phyloP scores from a whole-genome alignment of 1,140 invertebrate genomes.

The Magallana gigas region DNA sequence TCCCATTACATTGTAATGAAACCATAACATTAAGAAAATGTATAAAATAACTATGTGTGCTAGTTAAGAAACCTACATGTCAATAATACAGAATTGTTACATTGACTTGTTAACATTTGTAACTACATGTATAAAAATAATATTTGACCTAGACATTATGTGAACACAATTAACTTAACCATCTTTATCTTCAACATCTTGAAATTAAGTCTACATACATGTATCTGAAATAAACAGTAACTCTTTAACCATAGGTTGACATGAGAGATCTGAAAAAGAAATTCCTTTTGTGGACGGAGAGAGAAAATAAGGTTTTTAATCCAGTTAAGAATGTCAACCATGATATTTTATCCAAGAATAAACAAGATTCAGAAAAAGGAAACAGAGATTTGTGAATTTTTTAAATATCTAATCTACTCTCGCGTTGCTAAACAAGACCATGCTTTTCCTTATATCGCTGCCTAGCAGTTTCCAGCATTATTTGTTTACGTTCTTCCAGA shows the following conservation, averaged over 20 bases:
- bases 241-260: background rate
- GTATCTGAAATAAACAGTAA: background rate
- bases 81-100: too few species aligned
- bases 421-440: slow-evolving; percentile 64
- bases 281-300: slow-evolving; percentile 8
- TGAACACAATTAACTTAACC: too few species aligned
- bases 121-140: too few species aligned
- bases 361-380: background rate
- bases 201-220: too few species aligned
- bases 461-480: slow-evolving; percentile 88
- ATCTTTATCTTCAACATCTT: too few species aligned
- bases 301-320: background rate
- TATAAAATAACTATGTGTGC: too few species aligned
- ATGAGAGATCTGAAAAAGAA: background rate
- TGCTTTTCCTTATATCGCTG: slow-evolving; percentile 90
- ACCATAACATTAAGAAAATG: too few species aligned
- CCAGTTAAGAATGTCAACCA: background rate
- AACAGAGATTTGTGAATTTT: background rate
- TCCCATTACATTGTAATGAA: too few species aligned
- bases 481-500: slow-evolving; percentile 88
- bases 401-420: background rate
- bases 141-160: too few species aligned
- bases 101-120: too few species aligned
- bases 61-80: too few species aligned
- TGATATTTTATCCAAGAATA: background rate